Percentiles rank a stretch among this genome's conserved stretches.
phyloP scores from a whole-genome alignment of 2,888 invertebrate genomes.

The Octodonta nipae region DNA sequence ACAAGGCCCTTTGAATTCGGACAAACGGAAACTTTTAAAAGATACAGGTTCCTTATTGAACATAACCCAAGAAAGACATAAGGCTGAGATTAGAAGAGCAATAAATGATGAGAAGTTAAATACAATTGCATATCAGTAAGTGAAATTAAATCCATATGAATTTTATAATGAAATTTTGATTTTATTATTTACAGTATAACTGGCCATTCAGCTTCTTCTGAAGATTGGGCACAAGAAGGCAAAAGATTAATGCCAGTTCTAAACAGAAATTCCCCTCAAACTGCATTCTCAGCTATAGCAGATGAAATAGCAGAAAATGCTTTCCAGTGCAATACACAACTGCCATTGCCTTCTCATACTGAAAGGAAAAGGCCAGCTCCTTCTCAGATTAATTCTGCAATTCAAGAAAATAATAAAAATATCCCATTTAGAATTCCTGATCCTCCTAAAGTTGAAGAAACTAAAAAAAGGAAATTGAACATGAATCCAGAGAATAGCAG shows the following conservation, averaged over 20 bases:
- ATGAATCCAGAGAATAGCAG: conserved; percentile 27
- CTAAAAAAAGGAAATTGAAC: conserved; percentile 29
- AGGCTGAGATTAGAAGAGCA: conserved; percentile 81
- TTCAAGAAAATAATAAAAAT: conserved; percentile 17
- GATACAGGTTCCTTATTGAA: conserved; percentile 70
- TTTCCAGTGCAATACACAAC: conserved; percentile 48
- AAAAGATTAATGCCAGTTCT: conserved; percentile 69
- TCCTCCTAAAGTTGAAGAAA: conserved; percentile 32
- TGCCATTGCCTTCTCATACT: conserved; percentile 39
- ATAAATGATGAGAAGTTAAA: conserved; percentile 82
- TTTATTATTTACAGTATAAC: conserved; percentile 39
- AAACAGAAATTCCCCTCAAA: conserved; percentile 73
- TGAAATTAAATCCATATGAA: conserved; percentile 20
- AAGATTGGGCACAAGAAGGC: conserved; percentile 77
- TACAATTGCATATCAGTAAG: conserved; percentile 82
- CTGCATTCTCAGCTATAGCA: conserved; percentile 69
- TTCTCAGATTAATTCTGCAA: conserved; percentile 7
- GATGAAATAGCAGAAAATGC: conserved; percentile 61
- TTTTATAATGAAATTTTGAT: not conserved
- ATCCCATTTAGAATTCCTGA: conserved; percentile 28
- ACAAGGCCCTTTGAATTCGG: conserved; percentile 74
- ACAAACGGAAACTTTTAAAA: conserved; percentile 70
- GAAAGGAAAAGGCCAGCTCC: conserved; percentile 29
- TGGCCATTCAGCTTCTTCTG: conserved; percentile 52
- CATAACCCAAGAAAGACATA: conserved; percentile 81